A percentile compares a stretch with the other conserved stretches of the same genome.
These are phyloP conservation scores for Dermochelys coriacea DNA, from an alignment of 2,797 vertebrate species.

Conservation along the genomic window DNA sequence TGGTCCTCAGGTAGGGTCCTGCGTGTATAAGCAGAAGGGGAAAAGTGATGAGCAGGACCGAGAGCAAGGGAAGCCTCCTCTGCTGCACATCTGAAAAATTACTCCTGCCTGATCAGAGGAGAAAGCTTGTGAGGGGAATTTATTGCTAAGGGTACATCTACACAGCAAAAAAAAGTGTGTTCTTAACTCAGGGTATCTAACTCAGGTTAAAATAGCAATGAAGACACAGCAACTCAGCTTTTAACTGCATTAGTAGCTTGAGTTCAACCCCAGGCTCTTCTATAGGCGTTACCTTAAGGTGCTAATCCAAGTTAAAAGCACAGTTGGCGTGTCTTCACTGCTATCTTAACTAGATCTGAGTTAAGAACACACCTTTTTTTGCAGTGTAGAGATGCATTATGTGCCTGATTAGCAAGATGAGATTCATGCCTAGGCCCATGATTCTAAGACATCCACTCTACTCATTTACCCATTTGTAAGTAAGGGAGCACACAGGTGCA, in stretches of 20 bases:
- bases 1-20: not conserved
- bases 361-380: not conserved
- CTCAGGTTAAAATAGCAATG: not conserved
- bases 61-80: not conserved
- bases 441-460: not conserved
- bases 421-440: not conserved
- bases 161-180: not conserved
- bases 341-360: not conserved
- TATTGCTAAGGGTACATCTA: not conserved
- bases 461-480: not conserved
- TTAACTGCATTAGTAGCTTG: not conserved
- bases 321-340: not conserved
- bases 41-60: not conserved
- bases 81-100: not conserved
- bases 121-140: not conserved
- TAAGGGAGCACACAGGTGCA: not conserved
- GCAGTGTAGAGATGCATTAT: not conserved
- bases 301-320: not conserved
- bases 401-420: not conserved
- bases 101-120: not conserved
- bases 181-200: not conserved
- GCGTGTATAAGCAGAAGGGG: not conserved
- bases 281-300: not conserved
- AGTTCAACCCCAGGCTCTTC: not conserved
- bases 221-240: not conserved